Base-by-base conservation (phyloP, 2,888 invertebrate genomes). In the Acrocyrtus sp. region DNA sequence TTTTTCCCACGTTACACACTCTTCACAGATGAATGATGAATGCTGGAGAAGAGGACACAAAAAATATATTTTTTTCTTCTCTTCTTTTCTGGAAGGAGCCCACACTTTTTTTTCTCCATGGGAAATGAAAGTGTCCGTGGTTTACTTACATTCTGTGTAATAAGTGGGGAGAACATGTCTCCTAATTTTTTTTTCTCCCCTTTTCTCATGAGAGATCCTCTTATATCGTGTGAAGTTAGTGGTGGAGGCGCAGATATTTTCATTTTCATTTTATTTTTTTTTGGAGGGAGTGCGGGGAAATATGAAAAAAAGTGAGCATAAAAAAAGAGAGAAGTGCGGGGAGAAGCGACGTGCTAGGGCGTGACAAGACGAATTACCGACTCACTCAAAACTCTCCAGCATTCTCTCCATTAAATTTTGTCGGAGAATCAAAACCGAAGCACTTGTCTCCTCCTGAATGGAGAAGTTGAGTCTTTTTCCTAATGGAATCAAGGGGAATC, bases 361-460 rank as follows among this genome's bases (percentile, higher is more conserved):
- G 63, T 63, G 70, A 72, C 70, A 72, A 72, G 70, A 72, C 70
- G 63, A 63, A 72, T 72, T 72, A 72, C 70, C 58, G 39, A 53
- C 70, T 63, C 70, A 57, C 57, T 70, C 69, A 62, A 62, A 43
- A 60, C 29, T 43, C 61, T 41, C 51, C 17, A 4, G 3, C 34
- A 43, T 63, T 56, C 19, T 12, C 45, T 53, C 57, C 57, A 58
- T 72, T 72, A 65, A 62, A 72, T 58, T 34, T n/a, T 56, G 62
- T 56, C 43, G 47, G 39, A 41, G 62, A 63, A 72, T 72, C 63
- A 63, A 72, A n/a, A 72, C 58, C 61, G 41, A 34, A 68, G 68
- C 48, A 51, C 58, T 57, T 47, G 43, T n/a, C n/a, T n/a, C n/a
- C n/a, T n/a, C n/a, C 48, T 34, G 57, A 57, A 61, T 56, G 70